Evolutionary conservation across 1,140 invertebrate genomes (phyloP).

Genomic region (Brachionus koreanus): DNA sequence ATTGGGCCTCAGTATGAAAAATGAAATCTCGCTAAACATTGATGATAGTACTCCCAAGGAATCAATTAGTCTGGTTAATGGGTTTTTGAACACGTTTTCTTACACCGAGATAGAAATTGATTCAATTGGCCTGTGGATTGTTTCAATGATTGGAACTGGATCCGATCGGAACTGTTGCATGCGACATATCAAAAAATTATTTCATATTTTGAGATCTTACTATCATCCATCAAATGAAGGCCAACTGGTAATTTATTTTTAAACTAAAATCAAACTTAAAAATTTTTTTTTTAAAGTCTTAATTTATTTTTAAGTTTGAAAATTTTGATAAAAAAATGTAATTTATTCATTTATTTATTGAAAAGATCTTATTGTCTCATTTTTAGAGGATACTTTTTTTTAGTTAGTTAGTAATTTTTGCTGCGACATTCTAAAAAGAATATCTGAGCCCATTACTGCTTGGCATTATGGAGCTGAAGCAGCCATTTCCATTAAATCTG

Average conservation of each 20-base stretch:
- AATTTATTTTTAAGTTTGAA: no score
- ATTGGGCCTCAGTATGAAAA: neutral
- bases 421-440: no score
- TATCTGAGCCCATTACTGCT: no score
- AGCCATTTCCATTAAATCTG: no score
- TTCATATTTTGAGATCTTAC: conserved; percentile 79
- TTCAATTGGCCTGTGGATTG: conserved; percentile 68
- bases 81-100: conserved; percentile 44
- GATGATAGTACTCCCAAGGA: conserved; percentile 39
- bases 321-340: no score
- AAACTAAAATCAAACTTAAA: neutral
- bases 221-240: conserved; percentile 82
- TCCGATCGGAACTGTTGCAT: conserved; percentile 63
- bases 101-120: conserved; percentile 58
- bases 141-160: conserved; percentile 60
- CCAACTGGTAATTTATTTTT: neutral
- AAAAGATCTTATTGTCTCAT: no score
- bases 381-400: no score
- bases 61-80: neutral
- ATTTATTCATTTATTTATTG: no score
- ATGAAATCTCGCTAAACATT: neutral
- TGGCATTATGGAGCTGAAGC: no score
- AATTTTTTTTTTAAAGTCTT: neutral
- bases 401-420: no score
- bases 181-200: conserved; percentile 72